phyloP scores from a whole-genome alignment of 2,888 invertebrate genomes.

The Drosophila ustulata region DNA sequence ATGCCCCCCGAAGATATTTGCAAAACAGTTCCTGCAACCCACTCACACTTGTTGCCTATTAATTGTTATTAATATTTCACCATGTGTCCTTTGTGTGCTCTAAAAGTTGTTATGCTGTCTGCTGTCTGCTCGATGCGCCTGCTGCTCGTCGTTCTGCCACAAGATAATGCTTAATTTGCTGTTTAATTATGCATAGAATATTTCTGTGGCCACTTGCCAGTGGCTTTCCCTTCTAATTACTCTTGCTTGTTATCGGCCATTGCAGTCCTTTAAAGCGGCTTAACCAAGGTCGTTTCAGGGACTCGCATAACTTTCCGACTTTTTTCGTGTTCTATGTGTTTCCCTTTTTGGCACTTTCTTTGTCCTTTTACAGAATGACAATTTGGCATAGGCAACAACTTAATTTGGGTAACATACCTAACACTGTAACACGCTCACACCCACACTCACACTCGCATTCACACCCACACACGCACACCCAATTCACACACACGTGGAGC shows the following conservation, averaged over 20 bases:
- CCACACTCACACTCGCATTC: background rate
- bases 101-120: slow-evolving; percentile 1
- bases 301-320: slow-evolving; percentile 41
- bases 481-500: slow-evolving; percentile 11
- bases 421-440: slow-evolving; percentile 21
- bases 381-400: slow-evolving; percentile 66
- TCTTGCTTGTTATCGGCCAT: slow-evolving; percentile 58
- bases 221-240: slow-evolving; percentile 55
- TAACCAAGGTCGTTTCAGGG: slow-evolving; percentile 49
- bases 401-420: slow-evolving; percentile 61
- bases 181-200: slow-evolving; percentile 72
- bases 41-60: slow-evolving; percentile 71
- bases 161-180: slow-evolving; percentile 73
- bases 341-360: slow-evolving; percentile 21
- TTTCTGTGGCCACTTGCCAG: slow-evolving; percentile 34
- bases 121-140: background rate
- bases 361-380: slow-evolving; percentile 49
- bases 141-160: slow-evolving; percentile 17
- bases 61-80: slow-evolving; percentile 77
- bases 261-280: slow-evolving; percentile 53
- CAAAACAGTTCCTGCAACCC: background rate
- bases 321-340: background rate
- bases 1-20: slow-evolving; percentile 45
- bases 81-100: slow-evolving; percentile 22
- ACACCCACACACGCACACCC: slow-evolving; percentile 5